Percentiles rank a stretch among this genome's conserved stretches.
phyloP scores from a whole-genome alignment of 1,140 invertebrate genomes.

The Oreohelix idahoensis region DNA sequence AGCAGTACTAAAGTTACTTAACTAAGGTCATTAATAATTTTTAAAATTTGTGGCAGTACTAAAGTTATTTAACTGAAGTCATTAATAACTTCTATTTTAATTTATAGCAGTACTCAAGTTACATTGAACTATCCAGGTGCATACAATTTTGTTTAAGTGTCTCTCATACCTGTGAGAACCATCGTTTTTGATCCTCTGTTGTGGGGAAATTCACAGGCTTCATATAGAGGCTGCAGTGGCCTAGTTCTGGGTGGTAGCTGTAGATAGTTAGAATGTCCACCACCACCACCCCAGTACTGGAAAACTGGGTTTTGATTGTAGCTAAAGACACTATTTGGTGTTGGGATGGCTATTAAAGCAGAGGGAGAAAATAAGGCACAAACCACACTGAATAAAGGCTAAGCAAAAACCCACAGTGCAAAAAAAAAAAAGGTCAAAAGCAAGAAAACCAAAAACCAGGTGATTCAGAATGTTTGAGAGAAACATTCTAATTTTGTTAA shows the following conservation, averaged over 20 bases:
- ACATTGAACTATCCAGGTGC: no score
- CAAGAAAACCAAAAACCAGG: no score
- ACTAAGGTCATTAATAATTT: no score
- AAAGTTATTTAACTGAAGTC: no score
- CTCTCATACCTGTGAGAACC: slow-evolving; percentile 13
- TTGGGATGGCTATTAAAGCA: background rate
- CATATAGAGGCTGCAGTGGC: background rate
- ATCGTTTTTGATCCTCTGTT: background rate
- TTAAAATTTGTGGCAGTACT: no score
- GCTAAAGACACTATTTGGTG: slow-evolving; percentile 21
- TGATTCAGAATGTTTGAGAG: no score
- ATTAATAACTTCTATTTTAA: no score
- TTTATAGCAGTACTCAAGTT: no score
- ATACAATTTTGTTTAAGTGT: no score
- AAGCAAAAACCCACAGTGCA: background rate
- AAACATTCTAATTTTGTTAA: no score
- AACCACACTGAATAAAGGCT: background rate
- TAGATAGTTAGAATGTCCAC: background rate
- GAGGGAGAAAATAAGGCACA: background rate
- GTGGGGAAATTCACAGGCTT: background rate
- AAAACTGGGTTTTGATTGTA: background rate
- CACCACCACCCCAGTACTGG: background rate
- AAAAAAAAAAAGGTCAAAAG: slow-evolving; percentile 8
- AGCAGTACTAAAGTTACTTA: no score
- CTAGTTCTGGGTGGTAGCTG: background rate